Evolutionary conservation across 2,888 invertebrate genomes (phyloP).

Genomic region (Patella caerulea): DNA sequence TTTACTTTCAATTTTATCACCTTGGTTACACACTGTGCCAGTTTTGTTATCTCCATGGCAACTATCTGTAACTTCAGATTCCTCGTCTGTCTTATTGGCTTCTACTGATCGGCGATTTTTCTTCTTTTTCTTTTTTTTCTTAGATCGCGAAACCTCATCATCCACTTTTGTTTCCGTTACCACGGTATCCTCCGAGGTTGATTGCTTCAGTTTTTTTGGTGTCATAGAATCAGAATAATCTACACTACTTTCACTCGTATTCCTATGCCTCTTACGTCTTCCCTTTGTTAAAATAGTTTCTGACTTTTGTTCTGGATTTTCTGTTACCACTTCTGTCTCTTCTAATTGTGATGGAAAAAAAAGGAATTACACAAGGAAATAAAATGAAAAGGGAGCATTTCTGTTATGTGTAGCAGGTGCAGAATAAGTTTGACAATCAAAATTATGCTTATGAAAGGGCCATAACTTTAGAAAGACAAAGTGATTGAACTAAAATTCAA

Average conservation of each 20-base stretch:
- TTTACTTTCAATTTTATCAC: neutral
- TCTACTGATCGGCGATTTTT: constrained; percentile 21
- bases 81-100: constrained; percentile 23
- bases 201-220: constrained; percentile 34
- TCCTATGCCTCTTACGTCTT: constrained; percentile 34
- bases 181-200: constrained; percentile 15
- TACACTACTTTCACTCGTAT: constrained; percentile 46
- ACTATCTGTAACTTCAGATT: constrained; percentile 8
- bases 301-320: constrained; percentile 14
- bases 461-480: no score
- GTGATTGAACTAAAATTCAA: no score
- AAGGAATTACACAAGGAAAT: no score
- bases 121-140: constrained; percentile 28
- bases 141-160: constrained; percentile 25
- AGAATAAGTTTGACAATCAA: no score
- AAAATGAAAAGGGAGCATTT: no score
- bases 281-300: constrained; percentile 31
- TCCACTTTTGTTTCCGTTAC: constrained; percentile 14
- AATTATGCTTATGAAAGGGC: no score
- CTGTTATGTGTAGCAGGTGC: no score
- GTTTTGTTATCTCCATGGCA: neutral
- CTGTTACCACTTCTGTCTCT: constrained; percentile 32
- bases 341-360: no score
- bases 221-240: constrained; percentile 29
- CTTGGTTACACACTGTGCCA: neutral